Conservation (phyloP, 2,797 vertebrate species). For the Danionella dracula region DNA sequence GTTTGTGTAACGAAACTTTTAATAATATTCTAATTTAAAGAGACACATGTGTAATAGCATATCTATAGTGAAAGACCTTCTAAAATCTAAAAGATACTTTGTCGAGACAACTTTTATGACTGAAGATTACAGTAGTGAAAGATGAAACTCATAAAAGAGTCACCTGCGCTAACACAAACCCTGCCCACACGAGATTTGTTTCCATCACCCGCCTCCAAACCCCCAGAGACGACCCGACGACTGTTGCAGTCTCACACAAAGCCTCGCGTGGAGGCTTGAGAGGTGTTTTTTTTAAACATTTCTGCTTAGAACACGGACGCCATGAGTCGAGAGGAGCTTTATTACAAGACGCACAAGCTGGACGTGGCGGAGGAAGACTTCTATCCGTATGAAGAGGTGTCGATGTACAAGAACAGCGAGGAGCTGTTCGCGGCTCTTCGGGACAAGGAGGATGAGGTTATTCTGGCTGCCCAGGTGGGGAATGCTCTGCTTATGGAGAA, state of each 20-base stretch:
- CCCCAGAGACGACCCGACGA: background rate
- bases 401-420: slow-evolving; percentile 58
- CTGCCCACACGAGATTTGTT: slow-evolving; percentile 2
- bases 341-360: slow-evolving; percentile 37
- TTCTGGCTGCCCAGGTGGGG: slow-evolving; percentile 75
- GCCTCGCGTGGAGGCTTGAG: background rate
- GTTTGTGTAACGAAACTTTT: too few relatives aligned
- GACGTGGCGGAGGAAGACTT: slow-evolving; percentile 61
- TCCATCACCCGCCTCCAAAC: background rate
- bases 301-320: background rate
- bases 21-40: too few relatives aligned
- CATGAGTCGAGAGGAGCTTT: slow-evolving; percentile 53
- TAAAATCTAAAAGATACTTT: too few relatives aligned
- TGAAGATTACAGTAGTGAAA: too few relatives aligned
- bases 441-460: slow-evolving; percentile 76
- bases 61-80: too few relatives aligned
- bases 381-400: slow-evolving; percentile 64
- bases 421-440: slow-evolving; percentile 68
- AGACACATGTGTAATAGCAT: too few relatives aligned
- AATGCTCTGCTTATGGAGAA: slow-evolving; percentile 75
- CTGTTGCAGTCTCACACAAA: background rate
- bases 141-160: background rate
- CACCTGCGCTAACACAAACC: slow-evolving; percentile 16
- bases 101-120: too few relatives aligned
- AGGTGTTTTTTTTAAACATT: too few relatives aligned